phyloP scores from a whole-genome alignment of 2,113 vertebrate species.

The Cyphomyrus plagiostoma region DNA sequence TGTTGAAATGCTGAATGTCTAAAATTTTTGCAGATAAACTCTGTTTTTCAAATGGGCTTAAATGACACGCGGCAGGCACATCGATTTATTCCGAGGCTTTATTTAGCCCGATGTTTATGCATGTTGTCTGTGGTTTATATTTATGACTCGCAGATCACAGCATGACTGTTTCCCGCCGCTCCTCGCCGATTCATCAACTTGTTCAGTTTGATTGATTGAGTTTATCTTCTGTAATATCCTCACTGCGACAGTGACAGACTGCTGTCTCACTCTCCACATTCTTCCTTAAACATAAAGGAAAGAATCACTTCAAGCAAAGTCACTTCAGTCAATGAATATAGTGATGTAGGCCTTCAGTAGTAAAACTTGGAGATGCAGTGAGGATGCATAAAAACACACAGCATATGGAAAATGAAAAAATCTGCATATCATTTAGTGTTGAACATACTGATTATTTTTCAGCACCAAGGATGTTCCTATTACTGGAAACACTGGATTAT shows the following conservation, averaged over 20 bases:
- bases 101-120: neutral
- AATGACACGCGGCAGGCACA: neutral
- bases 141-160: constrained; percentile 34
- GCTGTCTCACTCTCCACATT: constrained; percentile 16
- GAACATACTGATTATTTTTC: neutral
- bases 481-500: neutral
- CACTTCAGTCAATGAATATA: neutral
- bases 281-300: neutral
- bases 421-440: neutral
- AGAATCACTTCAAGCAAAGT: neutral
- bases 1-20: neutral
- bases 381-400: neutral
- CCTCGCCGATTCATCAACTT: constrained; percentile 38
- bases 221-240: constrained; percentile 41
- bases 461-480: neutral
- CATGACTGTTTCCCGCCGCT: constrained; percentile 41
- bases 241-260: constrained; percentile 45
- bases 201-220: constrained; percentile 51
- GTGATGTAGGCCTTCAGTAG: neutral
- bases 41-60: constrained; percentile 5
- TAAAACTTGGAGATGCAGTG: neutral
- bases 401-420: neutral
- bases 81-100: neutral
- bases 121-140: neutral
- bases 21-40: neutral